Base-by-base conservation (phyloP, 2,888 invertebrate genomes). In the Zygothrica quintamaculata region DNA sequence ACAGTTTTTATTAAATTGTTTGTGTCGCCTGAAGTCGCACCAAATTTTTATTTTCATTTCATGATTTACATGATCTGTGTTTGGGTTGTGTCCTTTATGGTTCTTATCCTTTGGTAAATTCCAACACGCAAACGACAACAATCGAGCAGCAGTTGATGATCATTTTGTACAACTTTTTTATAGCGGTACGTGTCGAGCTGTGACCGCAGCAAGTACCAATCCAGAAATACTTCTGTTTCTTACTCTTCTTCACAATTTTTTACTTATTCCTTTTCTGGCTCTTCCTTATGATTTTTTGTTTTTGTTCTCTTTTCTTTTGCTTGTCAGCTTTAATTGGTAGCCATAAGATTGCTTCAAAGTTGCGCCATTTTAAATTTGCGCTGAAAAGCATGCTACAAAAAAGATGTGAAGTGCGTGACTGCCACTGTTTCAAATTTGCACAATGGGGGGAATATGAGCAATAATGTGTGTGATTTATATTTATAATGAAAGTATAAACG, bases 1-100 rank as follows among this genome's bases (percentile, higher is more conserved):
- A n/a, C n/a, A n/a, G 4, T 26, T 88, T 84, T 86, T 86, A 88
- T 82, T 88, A 88, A 86, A 88, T 88, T 82, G 84, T 86, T 88
- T 84, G 76, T 68, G 74, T 82, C 84, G 69, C 62, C 52, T 65
- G n/a, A n/a, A n/a, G n/a, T n/a, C 37, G 62, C 64, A 68, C 58
- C 66, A 68, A 67, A 76, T 86, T 84, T n/a, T 74, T 79, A 86
- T 86, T 76, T 86, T 62, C 80, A 70, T 68, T n/a, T n/a, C 80
- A 81, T 69, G 86, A 80, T 80, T 84, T 86, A 74, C 84, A 84
- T 79, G 74, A 71, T 80, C 77, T 62, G 46, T 51, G 58, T 37
- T 58, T 18, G 53, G 51, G 43, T 44, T 44, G 6, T 4, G 8
- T 46, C 33, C 16, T 44, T 51, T 61, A 66, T 52, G 53, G 62